Evolutionary conservation across 2,888 invertebrate genomes (phyloP).

Genomic region (Acanthoscelides obtectus): DNA sequence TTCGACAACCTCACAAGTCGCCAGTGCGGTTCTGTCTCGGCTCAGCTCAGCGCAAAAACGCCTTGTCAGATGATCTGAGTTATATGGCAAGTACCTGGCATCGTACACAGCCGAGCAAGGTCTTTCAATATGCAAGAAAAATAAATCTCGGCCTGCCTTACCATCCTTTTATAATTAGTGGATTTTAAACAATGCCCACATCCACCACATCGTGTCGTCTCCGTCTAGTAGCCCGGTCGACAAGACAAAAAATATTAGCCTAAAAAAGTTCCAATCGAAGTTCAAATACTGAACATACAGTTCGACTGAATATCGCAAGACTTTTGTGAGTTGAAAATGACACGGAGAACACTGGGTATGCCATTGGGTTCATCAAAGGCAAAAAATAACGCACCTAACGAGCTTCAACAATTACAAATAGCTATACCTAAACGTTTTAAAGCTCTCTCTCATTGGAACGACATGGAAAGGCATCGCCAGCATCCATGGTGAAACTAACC

Average conservation of each 20-base stretch:
- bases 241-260: not conserved
- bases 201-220: constrained; percentile 23
- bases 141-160: constrained; percentile 44
- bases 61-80: constrained; percentile 47
- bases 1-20: not conserved
- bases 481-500: too few relatives aligned
- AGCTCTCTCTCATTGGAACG: too few relatives aligned
- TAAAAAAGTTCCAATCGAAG: too few relatives aligned
- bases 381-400: too few relatives aligned
- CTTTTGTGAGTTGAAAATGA: too few relatives aligned
- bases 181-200: constrained; percentile 47
- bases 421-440: too few relatives aligned
- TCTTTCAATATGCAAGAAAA: constrained; percentile 50
- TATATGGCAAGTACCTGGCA: constrained; percentile 45
- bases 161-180: constrained; percentile 47
- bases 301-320: too few relatives aligned
- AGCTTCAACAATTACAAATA: too few relatives aligned
- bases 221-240: constrained; percentile 3
- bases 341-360: too few relatives aligned
- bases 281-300: too few relatives aligned
- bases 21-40: not conserved
- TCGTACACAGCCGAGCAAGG: constrained; percentile 41
- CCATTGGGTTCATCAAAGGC: too few relatives aligned
- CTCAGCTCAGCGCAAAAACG: constrained; percentile 34
- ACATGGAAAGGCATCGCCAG: too few relatives aligned